Base-by-base conservation (phyloP, 2,888 invertebrate genomes). In the Saturnia pavonia region DNA sequence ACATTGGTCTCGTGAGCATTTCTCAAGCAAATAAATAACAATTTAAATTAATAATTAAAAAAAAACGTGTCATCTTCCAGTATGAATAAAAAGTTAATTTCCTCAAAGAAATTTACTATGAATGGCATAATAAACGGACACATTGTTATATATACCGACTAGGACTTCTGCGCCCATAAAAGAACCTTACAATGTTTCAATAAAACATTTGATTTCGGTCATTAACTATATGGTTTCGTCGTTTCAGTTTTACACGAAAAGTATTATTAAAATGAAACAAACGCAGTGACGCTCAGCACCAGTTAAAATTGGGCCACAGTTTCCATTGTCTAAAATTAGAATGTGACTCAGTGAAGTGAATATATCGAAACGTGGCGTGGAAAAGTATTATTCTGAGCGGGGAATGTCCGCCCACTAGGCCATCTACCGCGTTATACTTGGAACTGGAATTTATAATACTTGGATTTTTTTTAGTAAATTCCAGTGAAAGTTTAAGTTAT, bases 281-380 rank as follows among this genome's bases (percentile, higher is more conserved):
- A 70, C 25, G 66, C 40, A 51, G 54, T 67, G 19, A 67, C 74
- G 73, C 74, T 78, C 79, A 74, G 75, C 75, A 80, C 76, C 74
- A 76, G 76, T 82, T 79, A 77, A 82, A 91, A 88, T 83, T 88
- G 82, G 90, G 88, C 79, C 87, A 87, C 83, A 84, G 85, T 87
- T 85, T 88, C 86, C 86, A 88, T 87, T 80, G 79, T 68, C 69
- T 92, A 92, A 86, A 86, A 85, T 89, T 92, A 93, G 91, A 89
- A 78, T 76, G 82, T 93, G 92, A 92, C 85, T 93, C 92, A 91
- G 81, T 86, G 85, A 81, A 83, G 83, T 83, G 85, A 87, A 90
- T 86, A 85, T 85, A 88, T 88, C 81, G 85, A 88, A 90, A 88
- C 84, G 81, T 79, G 81, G 80, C 79, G 78, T 83, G 84, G 84